A percentile compares a stretch with the other conserved stretches of the same genome.
Conservation (phyloP, 2,888 invertebrate species). For the Axea sp. region DNA sequence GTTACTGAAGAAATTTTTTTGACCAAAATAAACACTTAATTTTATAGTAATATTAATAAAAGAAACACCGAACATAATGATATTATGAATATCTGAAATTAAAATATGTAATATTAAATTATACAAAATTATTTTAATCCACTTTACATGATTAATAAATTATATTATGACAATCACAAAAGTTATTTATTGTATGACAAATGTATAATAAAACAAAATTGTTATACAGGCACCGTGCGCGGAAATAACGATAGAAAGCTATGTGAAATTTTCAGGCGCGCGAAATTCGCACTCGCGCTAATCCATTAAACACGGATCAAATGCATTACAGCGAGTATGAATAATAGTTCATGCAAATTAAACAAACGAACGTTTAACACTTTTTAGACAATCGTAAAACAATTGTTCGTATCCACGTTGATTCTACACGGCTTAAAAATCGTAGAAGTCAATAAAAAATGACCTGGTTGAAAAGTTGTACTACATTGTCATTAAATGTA, state of each 20-base stretch:
- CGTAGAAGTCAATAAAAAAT: too few relatives aligned
- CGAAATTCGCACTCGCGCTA: constrained; percentile 17
- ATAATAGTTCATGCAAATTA: constrained; percentile 37
- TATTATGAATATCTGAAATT: too few relatives aligned
- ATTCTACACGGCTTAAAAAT: neutral
- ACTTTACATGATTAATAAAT: too few relatives aligned
- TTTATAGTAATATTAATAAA: too few relatives aligned
- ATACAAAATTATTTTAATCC: too few relatives aligned
- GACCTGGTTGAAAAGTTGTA: neutral
- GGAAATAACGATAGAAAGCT: constrained; percentile 34
- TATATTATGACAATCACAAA: too few relatives aligned
- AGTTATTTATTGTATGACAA: too few relatives aligned
- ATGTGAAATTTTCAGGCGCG: constrained; percentile 24
- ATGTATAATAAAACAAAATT: constrained; percentile 56
- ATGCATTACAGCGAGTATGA: constrained; percentile 26
- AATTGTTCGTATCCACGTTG: neutral
- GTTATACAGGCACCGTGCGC: constrained; percentile 21
- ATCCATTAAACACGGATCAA: constrained; percentile 41
- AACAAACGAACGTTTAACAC: constrained; percentile 36
- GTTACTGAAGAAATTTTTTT: too few relatives aligned
- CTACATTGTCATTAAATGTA: constrained; percentile 5
- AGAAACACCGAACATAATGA: too few relatives aligned
- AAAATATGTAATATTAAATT: too few relatives aligned
- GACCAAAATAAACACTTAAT: too few relatives aligned
- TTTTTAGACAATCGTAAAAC: constrained; percentile 1